Base-by-base conservation (phyloP, 2,113 vertebrate species). In the Chelonoidis abingdonii region DNA sequence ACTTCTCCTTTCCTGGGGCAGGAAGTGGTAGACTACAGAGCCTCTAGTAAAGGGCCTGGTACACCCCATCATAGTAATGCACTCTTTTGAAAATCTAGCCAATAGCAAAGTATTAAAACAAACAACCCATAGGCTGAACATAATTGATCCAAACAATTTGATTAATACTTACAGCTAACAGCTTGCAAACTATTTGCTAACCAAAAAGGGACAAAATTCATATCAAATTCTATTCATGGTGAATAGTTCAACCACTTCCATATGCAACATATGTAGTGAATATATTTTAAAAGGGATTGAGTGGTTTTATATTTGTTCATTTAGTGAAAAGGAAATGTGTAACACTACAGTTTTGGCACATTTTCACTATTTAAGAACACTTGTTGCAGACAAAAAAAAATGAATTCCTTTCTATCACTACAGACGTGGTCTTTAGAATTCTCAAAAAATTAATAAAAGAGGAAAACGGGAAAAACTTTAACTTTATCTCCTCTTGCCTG, bases 381-480 rank as follows among this genome's bases (percentile, higher is more conserved):
- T 50, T 91, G 50, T 75, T 59, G 85, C 1, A 29, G 57, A 62
- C 3, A 80, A 17, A 84, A 76, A 75, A 94, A 50, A 6, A 49
- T 5, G 2, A 27, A 47, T 27, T 44, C 47, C 19, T 80, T 87
- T 56, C 47, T 65, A 6, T 4, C 49, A 41, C 47, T 80, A 12
- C 6, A 78, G 54, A 22, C 44, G 76, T 87, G 38, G 53, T 1
- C 69, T 19, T 50, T 80, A 27, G 16, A 80, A 50, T 80, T 4
- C 29, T 54, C 56, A 88, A 24, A 80, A 78, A 47, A 41, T 41
- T 52, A 78, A 41, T 78, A 78, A 25, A 85, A 38, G 78, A 78
- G 79, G 8, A 14, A 52, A 10, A 41, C 12, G 7, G 56, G 10
- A 84, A 0, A 0, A 93, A 84, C 0, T 52, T 0, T 80, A 49